These are phyloP conservation scores for Labroides dimidiatus DNA, from an alignment of 2,797 vertebrate species.

Conservation along the genomic window DNA sequence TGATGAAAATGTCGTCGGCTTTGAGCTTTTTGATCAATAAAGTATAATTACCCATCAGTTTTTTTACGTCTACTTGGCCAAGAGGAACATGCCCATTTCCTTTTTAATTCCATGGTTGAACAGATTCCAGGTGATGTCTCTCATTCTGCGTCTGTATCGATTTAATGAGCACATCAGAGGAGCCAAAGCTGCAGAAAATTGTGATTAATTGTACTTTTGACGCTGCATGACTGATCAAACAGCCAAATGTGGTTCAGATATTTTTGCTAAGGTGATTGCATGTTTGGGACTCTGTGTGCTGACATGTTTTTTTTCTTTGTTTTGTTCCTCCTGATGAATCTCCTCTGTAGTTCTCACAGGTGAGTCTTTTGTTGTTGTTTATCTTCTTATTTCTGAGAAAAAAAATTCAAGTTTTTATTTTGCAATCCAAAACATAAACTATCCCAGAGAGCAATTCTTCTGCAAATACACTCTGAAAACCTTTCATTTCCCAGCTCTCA, in stretches of 20 bases:
- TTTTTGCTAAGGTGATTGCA: constrained; percentile 14
- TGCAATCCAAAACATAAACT: background rate
- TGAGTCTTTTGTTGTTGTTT: constrained; percentile 58
- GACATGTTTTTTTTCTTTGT: constrained; percentile 52
- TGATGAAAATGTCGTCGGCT: constrained; percentile 40
- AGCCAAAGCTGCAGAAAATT: constrained; percentile 40
- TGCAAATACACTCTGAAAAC: background rate
- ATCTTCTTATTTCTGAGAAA: background rate
- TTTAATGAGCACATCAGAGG: constrained; percentile 39
- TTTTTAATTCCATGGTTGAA: constrained; percentile 52
- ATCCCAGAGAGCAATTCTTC: background rate
- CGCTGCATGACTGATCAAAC: background rate
- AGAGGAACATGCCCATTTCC: constrained; percentile 46
- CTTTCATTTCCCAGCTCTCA: background rate
- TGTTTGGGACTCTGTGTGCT: constrained; percentile 23
- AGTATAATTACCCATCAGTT: constrained; percentile 60
- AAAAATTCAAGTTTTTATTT: background rate
- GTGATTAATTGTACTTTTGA: constrained; percentile 21
- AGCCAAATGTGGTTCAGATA: constrained; percentile 8
- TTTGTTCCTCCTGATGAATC: constrained; percentile 47
- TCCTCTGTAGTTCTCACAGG: constrained; percentile 83
- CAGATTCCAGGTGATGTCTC: constrained; percentile 41
- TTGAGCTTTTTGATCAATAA: constrained; percentile 58
- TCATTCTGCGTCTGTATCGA: constrained; percentile 29
- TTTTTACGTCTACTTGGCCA: constrained; percentile 47